A percentile compares a stretch with the other conserved stretches of the same genome.
These are phyloP conservation scores for Picus viridis DNA, from an alignment of 2,797 vertebrate genomes.

Conservation along the genomic window DNA sequence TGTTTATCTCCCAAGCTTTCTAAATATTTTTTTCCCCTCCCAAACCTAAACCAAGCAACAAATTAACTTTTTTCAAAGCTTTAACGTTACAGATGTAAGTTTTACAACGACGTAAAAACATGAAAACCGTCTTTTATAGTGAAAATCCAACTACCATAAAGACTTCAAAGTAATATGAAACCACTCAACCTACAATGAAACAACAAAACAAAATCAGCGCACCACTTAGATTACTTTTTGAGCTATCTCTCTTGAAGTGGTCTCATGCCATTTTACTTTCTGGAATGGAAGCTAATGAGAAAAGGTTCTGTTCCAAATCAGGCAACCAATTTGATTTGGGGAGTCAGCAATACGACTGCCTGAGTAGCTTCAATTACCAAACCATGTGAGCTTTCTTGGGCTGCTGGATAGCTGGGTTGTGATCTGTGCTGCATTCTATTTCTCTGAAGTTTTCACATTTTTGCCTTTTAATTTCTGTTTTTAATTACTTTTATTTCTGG, in stretches of 20 bases:
- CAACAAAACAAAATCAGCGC: background rate
- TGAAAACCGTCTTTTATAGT: background rate
- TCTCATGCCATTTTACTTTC: background rate
- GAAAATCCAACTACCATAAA: background rate
- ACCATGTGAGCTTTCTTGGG: background rate
- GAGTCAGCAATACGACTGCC: background rate
- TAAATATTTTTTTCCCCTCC: background rate
- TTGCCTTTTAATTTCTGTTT: background rate
- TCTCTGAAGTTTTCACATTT: background rate
- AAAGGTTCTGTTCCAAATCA: background rate
- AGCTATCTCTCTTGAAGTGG: background rate
- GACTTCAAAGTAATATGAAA: background rate
- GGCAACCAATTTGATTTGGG: background rate
- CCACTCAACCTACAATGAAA: background rate
- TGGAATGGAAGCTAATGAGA: background rate
- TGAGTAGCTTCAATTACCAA: background rate
- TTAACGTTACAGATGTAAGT: background rate
- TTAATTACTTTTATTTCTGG: background rate
- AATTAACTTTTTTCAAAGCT: background rate
- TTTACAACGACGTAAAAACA: background rate
- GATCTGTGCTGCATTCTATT: background rate
- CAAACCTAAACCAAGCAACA: background rate
- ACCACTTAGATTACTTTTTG: background rate
- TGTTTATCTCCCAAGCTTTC: background rate
- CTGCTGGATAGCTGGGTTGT: background rate